Base-by-base conservation (phyloP, 2,888 invertebrate genomes). In the Pristionchus mayeri region DNA sequence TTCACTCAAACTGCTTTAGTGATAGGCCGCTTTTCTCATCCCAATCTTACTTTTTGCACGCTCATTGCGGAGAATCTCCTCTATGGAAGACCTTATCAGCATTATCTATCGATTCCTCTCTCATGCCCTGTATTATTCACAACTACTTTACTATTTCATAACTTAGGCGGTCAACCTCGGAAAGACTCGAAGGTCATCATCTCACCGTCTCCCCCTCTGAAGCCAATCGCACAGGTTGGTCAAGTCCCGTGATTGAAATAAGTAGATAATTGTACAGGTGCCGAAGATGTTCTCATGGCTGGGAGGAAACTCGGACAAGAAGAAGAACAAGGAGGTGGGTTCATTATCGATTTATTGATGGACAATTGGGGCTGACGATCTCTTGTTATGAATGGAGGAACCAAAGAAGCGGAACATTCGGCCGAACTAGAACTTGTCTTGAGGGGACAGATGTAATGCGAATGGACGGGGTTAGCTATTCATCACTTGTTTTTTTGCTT, bases 221-320 rank as follows among this genome's bases (percentile, higher is more conserved):
- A 76, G 18, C 11, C 75, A 27, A 16, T 48, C 75, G 24, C 44
- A n/a, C 48, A n/a, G 48, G 75, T 76, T 27, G 75, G 44, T 48
- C 75, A 76, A 13, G 13, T 27, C 9, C 1, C 75, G n/a, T 48
- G 21, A 30, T 13, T 9, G 44, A 44, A 13, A 44, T 9, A 16
- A 67, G 37, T 67, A 1, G 18, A 67, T 21, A 37, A 48, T 76
- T 1, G n/a, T 27, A 27, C 18, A 79, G 54, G 21, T 54, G n/a
- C 79, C 81, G n/a, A 81, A 60, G 60, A 92, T 92, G 92, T 92
- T 92, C 87, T 91, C 91, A 34, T 92, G 91, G 91, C 87, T 92
- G 30, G 89, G 88, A 63, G 89, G 89, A 34, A 89, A 90, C 86
- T 87, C 87, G 78, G 86, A 89, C 30, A 92, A 92, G 86, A 90